Percentiles rank a stretch among this genome's conserved stretches.
Conservation (phyloP, 2,797 vertebrate genomes). For the Xerus rutilus region DNA sequence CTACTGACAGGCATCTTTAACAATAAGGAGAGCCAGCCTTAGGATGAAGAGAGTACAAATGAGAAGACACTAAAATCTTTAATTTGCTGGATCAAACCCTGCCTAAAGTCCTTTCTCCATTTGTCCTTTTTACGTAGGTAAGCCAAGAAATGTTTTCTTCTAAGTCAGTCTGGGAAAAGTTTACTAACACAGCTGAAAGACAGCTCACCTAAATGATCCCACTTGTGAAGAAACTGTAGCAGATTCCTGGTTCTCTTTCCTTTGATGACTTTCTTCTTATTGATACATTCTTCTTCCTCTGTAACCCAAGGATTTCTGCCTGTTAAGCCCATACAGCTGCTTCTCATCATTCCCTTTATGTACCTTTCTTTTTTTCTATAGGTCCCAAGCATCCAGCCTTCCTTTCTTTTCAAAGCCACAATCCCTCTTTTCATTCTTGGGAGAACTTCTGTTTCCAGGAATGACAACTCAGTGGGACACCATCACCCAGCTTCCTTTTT, state of each 20-base stretch:
- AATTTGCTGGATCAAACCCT: not conserved
- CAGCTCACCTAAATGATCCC: not conserved
- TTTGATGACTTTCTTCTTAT: not conserved
- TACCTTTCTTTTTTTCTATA: not conserved
- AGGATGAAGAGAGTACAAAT: not conserved
- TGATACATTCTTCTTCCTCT: not conserved
- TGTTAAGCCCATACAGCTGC: not conserved
- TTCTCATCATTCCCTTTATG: not conserved
- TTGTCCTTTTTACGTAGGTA: not conserved
- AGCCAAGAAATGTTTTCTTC: not conserved
- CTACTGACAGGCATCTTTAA: not conserved
- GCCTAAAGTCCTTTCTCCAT: not conserved
- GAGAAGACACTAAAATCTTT: not conserved
- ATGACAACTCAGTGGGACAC: not conserved
- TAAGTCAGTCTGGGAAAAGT: not conserved
- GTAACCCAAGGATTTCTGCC: not conserved
- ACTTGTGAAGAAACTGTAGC: not conserved
- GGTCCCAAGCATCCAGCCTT: not conserved
- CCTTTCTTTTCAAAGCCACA: not conserved
- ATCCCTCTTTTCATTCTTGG: not conserved
- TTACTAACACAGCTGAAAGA: not conserved
- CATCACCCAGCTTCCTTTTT: not conserved
- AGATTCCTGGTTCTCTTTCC: not conserved
- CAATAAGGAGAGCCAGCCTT: not conserved
- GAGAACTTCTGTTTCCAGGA: not conserved